Conservation (phyloP, 2,888 invertebrate genomes). For the Macaria liturata region DNA sequence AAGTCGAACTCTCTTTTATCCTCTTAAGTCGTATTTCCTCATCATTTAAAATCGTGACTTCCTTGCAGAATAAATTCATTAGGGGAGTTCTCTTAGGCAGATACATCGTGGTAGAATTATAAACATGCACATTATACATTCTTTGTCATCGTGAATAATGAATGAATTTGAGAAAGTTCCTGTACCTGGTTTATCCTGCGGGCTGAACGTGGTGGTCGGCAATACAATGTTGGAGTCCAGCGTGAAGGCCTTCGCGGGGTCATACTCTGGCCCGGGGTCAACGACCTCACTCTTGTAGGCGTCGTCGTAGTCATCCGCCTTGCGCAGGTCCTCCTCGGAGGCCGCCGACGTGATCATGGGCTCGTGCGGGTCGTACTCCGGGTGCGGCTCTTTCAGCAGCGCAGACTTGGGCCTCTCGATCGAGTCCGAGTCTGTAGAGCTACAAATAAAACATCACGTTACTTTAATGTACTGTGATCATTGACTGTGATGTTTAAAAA, state of each 20-base stretch:
- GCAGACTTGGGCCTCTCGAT: conserved; percentile 76
- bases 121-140: too few species aligned
- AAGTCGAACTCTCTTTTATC: too few species aligned
- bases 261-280: conserved; percentile 57
- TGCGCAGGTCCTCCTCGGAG: conserved; percentile 74
- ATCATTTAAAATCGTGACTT: too few species aligned
- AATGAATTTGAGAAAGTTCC: neutral
- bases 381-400: conserved; percentile 71
- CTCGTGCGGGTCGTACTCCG: conserved; percentile 77
- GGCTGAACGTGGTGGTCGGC: conserved; percentile 47
- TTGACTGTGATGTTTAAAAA: too few species aligned
- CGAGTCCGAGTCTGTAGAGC: conserved; percentile 76
- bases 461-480: too few species aligned
- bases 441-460: conserved; percentile 34
- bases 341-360: conserved; percentile 79
- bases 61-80: too few species aligned
- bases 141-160: neutral
- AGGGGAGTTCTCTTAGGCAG: too few species aligned
- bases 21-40: too few species aligned
- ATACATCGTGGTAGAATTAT: too few species aligned
- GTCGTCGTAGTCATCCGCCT: conserved; percentile 73
- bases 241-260: conserved; percentile 59
- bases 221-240: conserved; percentile 54
- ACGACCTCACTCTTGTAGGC: conserved; percentile 60
- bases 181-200: conserved; percentile 52